phyloP scores from a whole-genome alignment of 2,113 vertebrate species.

The Macrotus californicus region DNA sequence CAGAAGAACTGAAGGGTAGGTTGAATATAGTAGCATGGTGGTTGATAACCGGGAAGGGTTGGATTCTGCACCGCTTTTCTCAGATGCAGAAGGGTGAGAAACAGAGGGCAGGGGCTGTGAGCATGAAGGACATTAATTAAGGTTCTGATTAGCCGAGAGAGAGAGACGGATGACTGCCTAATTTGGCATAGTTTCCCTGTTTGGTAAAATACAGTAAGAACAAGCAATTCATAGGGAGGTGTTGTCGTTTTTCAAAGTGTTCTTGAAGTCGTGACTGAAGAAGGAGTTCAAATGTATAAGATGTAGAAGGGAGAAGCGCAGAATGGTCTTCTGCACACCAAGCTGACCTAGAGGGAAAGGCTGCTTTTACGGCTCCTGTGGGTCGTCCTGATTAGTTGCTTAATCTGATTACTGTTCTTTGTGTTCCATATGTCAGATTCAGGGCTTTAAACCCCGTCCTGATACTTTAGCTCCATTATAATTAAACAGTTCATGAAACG shows the following conservation, averaged over 20 bases:
- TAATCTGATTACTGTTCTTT: slow-evolving; percentile 82
- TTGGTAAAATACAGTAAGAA: neutral
- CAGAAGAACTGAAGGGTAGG: neutral
- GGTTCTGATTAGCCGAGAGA: neutral
- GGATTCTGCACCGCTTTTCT: neutral
- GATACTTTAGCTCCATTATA: slow-evolving; percentile 38
- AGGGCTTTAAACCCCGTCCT: slow-evolving; percentile 64
- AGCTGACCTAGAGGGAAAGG: slow-evolving; percentile 68
- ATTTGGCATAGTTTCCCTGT: neutral
- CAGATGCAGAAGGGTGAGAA: neutral
- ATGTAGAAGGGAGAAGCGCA: neutral
- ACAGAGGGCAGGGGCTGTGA: neutral
- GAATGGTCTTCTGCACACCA: neutral
- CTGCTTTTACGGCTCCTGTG: slow-evolving; percentile 47
- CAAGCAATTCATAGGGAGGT: neutral
- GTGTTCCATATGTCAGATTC: slow-evolving; percentile 77
- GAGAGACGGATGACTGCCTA: neutral
- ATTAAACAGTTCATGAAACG: slow-evolving; percentile 24
- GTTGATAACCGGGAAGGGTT: neutral
- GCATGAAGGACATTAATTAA: neutral
- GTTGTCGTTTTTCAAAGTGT: neutral
- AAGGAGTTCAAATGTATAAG: neutral
- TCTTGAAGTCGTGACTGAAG: neutral
- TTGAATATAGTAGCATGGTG: neutral
- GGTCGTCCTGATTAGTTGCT: slow-evolving; percentile 78